Conservation (phyloP, 2,113 vertebrate species). For the Myanophis thanlyinensis region DNA sequence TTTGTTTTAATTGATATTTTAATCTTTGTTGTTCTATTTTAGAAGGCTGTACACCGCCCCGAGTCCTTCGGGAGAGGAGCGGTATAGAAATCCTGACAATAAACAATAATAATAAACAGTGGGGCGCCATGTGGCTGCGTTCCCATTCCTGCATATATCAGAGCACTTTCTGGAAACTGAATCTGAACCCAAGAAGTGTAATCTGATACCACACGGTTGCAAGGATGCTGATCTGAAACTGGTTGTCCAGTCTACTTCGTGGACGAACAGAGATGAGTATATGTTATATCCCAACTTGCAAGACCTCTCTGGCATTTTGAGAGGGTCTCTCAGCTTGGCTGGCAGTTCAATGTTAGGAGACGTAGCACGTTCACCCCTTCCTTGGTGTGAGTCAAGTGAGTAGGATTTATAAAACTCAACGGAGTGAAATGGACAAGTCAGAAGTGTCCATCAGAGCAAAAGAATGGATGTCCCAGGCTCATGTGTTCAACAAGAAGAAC, state of each 20-base stretch:
- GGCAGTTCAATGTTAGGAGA: background rate
- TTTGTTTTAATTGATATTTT: no score
- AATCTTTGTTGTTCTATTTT: no score
- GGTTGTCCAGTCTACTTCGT: background rate
- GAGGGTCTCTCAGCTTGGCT: background rate
- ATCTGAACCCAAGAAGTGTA: background rate
- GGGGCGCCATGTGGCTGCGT: accelerated
- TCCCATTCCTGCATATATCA: background rate
- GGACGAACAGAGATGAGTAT: background rate
- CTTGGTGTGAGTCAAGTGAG: no score
- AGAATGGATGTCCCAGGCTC: constrained; percentile 8
- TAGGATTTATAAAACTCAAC: background rate
- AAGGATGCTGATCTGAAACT: background rate
- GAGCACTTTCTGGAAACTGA: no score
- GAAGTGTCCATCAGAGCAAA: background rate
- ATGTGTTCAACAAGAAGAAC: background rate
- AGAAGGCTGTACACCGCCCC: no score
- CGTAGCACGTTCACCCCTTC: background rate
- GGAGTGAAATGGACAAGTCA: background rate
- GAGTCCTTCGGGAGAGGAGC: no score
- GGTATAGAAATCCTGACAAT: no score
- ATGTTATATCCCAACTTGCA: background rate
- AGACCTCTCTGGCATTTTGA: background rate
- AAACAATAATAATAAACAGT: no score
- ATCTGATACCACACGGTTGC: background rate